A percentile compares a stretch with the other conserved stretches of the same genome.
These are phyloP conservation scores for Ascaphus truei DNA, from an alignment of 2,113 vertebrate genomes.

Conservation along the genomic window DNA sequence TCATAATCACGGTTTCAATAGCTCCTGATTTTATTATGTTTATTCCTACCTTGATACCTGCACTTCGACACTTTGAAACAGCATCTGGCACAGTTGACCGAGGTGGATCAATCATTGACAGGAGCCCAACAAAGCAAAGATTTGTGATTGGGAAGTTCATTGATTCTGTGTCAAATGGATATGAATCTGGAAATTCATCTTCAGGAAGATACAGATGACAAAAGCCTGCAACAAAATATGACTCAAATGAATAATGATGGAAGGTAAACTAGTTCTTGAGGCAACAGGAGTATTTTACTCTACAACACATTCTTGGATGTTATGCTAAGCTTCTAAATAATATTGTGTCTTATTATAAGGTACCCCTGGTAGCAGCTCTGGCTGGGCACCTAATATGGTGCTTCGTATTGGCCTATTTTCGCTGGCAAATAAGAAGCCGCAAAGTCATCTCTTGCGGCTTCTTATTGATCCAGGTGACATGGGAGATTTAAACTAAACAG, in stretches of 20 bases:
- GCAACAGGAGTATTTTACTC: background rate
- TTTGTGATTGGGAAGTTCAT: conserved; percentile 70
- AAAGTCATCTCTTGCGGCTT: too few relatives aligned
- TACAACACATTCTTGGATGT: too few relatives aligned
- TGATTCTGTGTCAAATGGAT: conserved; percentile 61
- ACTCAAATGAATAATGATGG: too few relatives aligned
- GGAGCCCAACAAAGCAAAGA: conserved; percentile 70
- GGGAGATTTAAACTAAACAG: too few relatives aligned
- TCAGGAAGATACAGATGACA: conserved; percentile 70
- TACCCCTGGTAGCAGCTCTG: too few relatives aligned
- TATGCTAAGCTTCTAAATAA: too few relatives aligned
- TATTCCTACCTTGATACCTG: conserved; percentile 68
- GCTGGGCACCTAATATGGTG: too few relatives aligned
- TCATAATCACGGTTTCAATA: too few relatives aligned
- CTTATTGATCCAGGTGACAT: too few relatives aligned
- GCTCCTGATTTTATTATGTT: background rate
- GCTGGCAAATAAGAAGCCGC: too few relatives aligned
- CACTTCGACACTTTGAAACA: conserved; percentile 70
- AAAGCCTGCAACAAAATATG: conserved; percentile 61
- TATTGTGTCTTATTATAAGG: too few relatives aligned
- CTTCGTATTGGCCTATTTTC: too few relatives aligned
- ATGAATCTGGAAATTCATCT: conserved; percentile 60
- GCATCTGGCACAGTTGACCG: conserved; percentile 74
- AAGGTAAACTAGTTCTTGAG: background rate
- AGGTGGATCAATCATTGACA: conserved; percentile 74